These are phyloP conservation scores for Bathynomus jamesi DNA, from an alignment of 1,140 invertebrate genomes.

Conservation along the genomic window DNA sequence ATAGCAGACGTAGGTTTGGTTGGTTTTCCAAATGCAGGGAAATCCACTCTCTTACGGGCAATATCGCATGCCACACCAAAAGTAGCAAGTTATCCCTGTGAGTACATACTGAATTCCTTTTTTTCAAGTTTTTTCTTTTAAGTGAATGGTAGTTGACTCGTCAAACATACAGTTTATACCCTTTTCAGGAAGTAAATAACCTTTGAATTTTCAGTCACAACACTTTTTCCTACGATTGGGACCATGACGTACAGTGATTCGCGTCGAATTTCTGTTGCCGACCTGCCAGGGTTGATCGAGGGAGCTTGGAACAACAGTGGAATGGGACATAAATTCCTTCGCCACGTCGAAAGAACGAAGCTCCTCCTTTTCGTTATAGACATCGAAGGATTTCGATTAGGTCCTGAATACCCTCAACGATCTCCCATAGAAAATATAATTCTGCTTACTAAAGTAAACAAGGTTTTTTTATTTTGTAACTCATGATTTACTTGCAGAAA, in stretches of 20 bases:
- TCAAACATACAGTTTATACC: no score
- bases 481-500: no score
- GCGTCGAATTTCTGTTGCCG: constrained; percentile 73
- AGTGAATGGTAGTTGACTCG: no score
- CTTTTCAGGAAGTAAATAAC: no score
- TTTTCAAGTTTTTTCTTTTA: no score
- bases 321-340: constrained; percentile 48
- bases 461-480: no score
- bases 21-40: constrained; percentile 91
- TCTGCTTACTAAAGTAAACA: constrained; percentile 76
- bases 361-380: constrained; percentile 80
- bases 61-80: constrained; percentile 76
- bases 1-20: constrained; percentile 86
- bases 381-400: constrained; percentile 66
- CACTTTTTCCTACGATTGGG: constrained; percentile 69
- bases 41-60: constrained; percentile 73
- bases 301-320: constrained; percentile 78
- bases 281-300: constrained; percentile 91
- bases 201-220: no score
- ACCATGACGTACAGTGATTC: constrained; percentile 61
- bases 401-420: not conserved
- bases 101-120: no score
- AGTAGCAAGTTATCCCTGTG: constrained; percentile 83
- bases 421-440: constrained; percentile 77
- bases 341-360: constrained; percentile 82